Conservation (phyloP, 2,797 vertebrate species). For the Aphelocoma californica region DNA sequence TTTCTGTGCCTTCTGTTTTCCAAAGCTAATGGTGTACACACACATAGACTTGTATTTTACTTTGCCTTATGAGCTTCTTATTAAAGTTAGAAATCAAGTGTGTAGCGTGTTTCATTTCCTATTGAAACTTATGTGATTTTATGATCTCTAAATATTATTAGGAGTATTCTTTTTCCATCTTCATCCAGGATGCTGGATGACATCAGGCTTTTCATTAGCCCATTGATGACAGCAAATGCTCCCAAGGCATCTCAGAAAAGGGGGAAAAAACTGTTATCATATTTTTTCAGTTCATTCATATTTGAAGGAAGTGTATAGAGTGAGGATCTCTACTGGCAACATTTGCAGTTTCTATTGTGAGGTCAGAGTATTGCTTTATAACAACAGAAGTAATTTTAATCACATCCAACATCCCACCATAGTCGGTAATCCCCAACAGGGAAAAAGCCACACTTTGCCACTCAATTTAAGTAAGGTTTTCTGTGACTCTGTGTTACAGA, state of each 20-base stretch:
- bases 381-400: not conserved
- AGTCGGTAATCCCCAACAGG: not conserved
- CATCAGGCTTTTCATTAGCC: not conserved
- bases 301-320: not conserved
- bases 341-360: not conserved
- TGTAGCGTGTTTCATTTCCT: not conserved
- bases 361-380: not conserved
- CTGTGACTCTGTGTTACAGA: not conserved
- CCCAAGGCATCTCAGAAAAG: not conserved
- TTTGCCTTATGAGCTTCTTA: not conserved
- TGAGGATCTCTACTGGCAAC: not conserved
- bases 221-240: not conserved
- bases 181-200: not conserved
- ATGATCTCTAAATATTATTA: not conserved
- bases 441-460: not conserved
- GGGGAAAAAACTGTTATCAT: not conserved
- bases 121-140: not conserved
- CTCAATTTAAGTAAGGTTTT: not conserved
- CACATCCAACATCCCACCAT: not conserved
- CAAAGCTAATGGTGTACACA: not conserved
- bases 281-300: not conserved
- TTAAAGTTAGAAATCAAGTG: not conserved
- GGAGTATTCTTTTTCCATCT: not conserved
- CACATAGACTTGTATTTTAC: not conserved
- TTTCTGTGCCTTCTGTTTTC: not conserved